These are phyloP conservation scores for Apostichopus leukothele DNA, from an alignment of 53 echinoderm and acorn worm genomes.

Conservation along the genomic window DNA sequence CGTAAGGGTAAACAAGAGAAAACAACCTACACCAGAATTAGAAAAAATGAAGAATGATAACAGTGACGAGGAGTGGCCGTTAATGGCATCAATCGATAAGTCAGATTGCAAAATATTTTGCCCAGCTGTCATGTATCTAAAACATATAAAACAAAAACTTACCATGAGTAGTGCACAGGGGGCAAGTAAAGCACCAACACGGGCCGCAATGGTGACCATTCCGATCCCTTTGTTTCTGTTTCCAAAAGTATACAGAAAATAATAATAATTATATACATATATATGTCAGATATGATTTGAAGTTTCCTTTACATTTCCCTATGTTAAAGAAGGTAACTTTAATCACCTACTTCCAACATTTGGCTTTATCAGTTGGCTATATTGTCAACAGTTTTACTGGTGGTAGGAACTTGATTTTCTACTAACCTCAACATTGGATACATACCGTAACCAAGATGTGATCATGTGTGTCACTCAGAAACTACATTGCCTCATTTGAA, in stretches of 20 bases:
- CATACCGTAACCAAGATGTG: no score
- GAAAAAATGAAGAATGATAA: neutral
- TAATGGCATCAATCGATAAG: neutral
- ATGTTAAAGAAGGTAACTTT: neutral
- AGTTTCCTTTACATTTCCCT: neutral
- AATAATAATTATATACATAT: neutral
- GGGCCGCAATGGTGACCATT: neutral
- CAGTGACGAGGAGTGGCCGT: neutral
- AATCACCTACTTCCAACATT: neutral
- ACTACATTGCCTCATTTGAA: no score
- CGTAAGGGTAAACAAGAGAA: no score
- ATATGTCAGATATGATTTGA: neutral
- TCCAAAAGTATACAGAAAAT: no score
- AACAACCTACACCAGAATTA: no score
- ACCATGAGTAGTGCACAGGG: slow-evolving; percentile 12
- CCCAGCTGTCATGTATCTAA: neutral
- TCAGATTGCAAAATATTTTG: neutral
- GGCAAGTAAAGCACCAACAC: slow-evolving; percentile 23
- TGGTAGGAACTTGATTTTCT: neutral
- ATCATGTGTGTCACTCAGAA: no score
- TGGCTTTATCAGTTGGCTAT: neutral
- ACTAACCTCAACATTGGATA: neutral
- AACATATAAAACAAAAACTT: neutral
- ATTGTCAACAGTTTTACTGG: neutral
- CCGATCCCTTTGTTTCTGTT: slow-evolving; percentile 38